Conservation (phyloP, 2,113 vertebrate genomes). For the Catharus minimus region DNA sequence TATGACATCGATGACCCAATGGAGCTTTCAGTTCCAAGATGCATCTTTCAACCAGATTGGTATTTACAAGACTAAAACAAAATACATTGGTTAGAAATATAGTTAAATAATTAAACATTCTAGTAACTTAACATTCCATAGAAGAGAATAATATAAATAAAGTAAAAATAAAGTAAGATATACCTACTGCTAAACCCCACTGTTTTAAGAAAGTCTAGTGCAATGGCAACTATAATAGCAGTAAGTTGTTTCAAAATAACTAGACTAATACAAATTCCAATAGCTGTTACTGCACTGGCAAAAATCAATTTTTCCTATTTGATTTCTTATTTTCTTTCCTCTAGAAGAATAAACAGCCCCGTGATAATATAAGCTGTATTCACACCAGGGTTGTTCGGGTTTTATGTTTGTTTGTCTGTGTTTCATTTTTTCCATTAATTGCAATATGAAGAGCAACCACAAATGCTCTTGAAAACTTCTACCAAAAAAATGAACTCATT, state of each 20-base stretch:
- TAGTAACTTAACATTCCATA: background rate
- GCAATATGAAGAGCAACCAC: background rate
- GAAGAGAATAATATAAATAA: background rate
- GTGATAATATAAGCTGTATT: background rate
- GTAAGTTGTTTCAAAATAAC: background rate
- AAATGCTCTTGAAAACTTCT: conserved; percentile 7
- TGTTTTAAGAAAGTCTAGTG: background rate
- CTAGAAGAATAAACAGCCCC: background rate
- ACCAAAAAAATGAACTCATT: background rate
- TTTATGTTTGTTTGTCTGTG: background rate
- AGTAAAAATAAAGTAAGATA: background rate
- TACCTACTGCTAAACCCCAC: background rate
- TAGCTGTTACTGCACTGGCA: background rate
- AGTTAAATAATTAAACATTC: background rate
- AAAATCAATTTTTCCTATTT: background rate
- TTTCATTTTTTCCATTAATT: background rate
- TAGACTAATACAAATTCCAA: background rate
- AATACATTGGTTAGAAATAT: conserved; percentile 13
- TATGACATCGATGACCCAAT: conserved; percentile 62
- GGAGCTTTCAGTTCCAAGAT: conserved; percentile 81
- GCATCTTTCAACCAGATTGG: conserved; percentile 74
- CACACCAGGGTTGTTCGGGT: background rate
- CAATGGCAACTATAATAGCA: background rate
- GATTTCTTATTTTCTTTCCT: background rate
- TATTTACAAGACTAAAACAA: conserved; percentile 78